A percentile compares a stretch with the other conserved stretches of the same genome.
Evolutionary conservation across 1,140 invertebrate species (phyloP).

Genomic region (Carcinoscorpius rotundicauda): DNA sequence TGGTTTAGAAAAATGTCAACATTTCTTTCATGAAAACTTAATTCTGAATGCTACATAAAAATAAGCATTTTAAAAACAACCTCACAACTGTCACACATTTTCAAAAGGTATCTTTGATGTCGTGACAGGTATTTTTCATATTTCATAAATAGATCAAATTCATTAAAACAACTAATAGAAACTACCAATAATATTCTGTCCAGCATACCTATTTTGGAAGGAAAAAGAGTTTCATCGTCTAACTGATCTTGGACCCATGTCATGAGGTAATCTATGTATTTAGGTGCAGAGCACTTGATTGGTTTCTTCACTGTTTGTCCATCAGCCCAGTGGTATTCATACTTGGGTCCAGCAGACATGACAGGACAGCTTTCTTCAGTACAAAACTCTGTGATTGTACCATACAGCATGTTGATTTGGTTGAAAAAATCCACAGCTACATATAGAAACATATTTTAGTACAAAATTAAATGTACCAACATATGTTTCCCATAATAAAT

Average conservation of each 20-base stretch:
- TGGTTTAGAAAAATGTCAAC: no score
- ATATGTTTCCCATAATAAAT: no score
- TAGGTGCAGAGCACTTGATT: conserved; percentile 97
- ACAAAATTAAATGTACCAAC: no score
- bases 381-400: conserved; percentile 98
- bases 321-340: conserved; percentile 99
- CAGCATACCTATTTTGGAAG: conserved; percentile 87
- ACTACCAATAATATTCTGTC: background rate
- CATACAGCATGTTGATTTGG: conserved; percentile 99
- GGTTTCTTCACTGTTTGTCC: conserved; percentile 96
- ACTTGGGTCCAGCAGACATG: conserved; percentile 91
- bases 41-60: no score
- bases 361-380: conserved; percentile 95
- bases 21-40: no score
- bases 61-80: no score
- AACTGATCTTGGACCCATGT: conserved; percentile 99
- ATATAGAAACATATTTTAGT: conserved; percentile 24
- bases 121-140: background rate
- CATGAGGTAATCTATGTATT: conserved; percentile 99
- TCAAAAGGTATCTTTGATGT: no score
- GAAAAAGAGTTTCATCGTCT: conserved; percentile 96
- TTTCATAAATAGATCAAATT: background rate
- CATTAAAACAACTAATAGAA: conserved; percentile 14
- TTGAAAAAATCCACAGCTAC: conserved; percentile 98
- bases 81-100: no score